Base-by-base conservation (phyloP, 2,797 vertebrate species). In the Onychomys torridus region DNA sequence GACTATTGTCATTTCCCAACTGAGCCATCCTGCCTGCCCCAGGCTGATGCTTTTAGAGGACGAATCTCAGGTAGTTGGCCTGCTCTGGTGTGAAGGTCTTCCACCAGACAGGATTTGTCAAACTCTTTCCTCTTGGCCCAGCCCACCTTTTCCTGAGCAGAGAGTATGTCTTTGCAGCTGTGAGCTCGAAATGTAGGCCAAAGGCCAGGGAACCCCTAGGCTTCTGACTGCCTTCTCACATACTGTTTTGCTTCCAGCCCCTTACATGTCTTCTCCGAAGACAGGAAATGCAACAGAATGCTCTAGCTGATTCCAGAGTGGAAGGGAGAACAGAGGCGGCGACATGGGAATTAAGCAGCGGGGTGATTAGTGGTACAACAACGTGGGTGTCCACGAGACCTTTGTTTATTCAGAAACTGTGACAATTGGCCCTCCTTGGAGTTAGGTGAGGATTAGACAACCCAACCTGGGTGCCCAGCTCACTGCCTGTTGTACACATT, bases 251-350 rank as follows among this genome's bases (percentile, higher is more conserved):
- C 75, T 90, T 85, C n/a, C 67, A 34, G 81, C 91, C 65, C 76
- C 40, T 67, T 71, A 17, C 32, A 59, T 59, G 83, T 96, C 52
- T 90, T 88, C 88, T 95, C n/a, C 79, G 88, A 89, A 91, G 88
- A 65, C 37, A 89, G 40, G 85, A 94, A 91, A 88, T 43, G 29
- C 34, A 61, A 76, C 55, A 32, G 67, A 73, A 75, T 69, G 40
- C 1, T 59, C 90, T 11, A 11, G 55, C 29, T 17, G n/a, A 67
- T 85, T 90, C 27, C 49, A 37, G 8, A 25, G 73, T 0, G 9
- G 71, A 69, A 23, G 37, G 52, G 69, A 0, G 0, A 3, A 34
- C 77, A 6, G 81, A 46, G 25, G 43, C 13, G 34, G 63, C 61
- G n/a, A 55, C 25, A 43, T 12, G 29, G 8, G 27, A 67, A 9